Evolutionary conservation across 2,113 vertebrate species (phyloP).

Genomic region (Channa maculata): DNA sequence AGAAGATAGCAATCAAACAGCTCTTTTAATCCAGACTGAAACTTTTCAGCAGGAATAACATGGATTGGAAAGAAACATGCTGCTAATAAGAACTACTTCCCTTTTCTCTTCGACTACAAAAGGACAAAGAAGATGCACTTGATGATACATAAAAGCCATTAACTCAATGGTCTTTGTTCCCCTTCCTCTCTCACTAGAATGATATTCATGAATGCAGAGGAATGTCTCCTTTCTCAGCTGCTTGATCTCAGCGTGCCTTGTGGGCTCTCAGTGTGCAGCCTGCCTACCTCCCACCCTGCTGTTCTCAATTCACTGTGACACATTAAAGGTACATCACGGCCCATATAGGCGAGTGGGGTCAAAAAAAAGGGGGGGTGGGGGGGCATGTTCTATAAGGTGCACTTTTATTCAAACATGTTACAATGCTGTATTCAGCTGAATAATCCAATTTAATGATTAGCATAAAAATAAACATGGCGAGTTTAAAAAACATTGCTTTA

Average conservation of each 20-base stretch:
- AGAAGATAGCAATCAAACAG: background rate
- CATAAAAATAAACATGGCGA: background rate
- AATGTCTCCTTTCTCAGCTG: slow-evolving; percentile 51
- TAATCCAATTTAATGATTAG: background rate
- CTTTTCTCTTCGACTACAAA: background rate
- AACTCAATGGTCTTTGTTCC: slow-evolving; percentile 57
- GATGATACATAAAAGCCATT: slow-evolving; percentile 54
- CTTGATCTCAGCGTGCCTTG: slow-evolving; percentile 59
- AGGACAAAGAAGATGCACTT: slow-evolving; percentile 14
- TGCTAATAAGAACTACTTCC: background rate
- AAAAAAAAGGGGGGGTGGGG: slow-evolving; percentile 9
- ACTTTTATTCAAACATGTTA: background rate
- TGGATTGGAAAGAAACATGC: background rate
- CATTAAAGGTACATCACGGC: slow-evolving; percentile 52
- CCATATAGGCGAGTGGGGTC: slow-evolving; percentile 18
- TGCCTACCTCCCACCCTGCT: slow-evolving; percentile 58
- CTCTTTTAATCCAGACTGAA: too few species aligned
- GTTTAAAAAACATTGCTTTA: background rate
- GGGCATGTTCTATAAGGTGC: background rate
- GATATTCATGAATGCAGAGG: slow-evolving; percentile 74
- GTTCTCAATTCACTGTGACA: slow-evolving; percentile 57
- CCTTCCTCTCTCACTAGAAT: slow-evolving; percentile 13
- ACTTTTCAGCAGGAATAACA: background rate
- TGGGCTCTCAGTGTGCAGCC: slow-evolving; percentile 54
- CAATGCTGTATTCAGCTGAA: slow-evolving; percentile 4